Conservation (phyloP, 2,113 vertebrate genomes). For the Alectura lathami region DNA sequence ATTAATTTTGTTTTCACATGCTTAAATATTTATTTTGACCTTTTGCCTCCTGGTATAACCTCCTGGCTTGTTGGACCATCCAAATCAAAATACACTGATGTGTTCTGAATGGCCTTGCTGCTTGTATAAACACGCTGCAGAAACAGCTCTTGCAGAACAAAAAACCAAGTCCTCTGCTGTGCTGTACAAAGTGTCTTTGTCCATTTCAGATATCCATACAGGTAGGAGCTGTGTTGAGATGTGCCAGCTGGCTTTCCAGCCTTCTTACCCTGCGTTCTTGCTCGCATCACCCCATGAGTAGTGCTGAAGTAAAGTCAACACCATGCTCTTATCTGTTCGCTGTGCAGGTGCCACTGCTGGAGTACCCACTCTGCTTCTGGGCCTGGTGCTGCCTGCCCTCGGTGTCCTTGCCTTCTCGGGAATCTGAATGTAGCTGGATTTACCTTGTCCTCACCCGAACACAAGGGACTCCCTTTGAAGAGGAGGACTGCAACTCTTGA, state of each 20-base stretch:
- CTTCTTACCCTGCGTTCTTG: neutral
- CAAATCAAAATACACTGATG: slow-evolving; percentile 19
- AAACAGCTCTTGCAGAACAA: slow-evolving; percentile 23
- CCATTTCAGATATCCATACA: neutral
- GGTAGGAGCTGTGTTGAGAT: neutral
- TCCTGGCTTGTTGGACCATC: neutral
- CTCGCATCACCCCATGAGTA: neutral
- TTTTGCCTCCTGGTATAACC: slow-evolving; percentile 37
- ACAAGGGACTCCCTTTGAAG: slow-evolving; percentile 81
- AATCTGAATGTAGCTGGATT: slow-evolving; percentile 91
- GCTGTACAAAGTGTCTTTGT: neutral
- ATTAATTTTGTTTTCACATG: slow-evolving; percentile 47
- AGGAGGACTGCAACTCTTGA: slow-evolving; percentile 78
- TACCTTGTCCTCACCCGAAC: slow-evolving; percentile 72
- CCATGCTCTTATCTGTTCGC: neutral
- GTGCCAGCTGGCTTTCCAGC: neutral
- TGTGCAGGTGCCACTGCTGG: slow-evolving; percentile 73
- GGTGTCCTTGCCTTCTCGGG: slow-evolving; percentile 80
- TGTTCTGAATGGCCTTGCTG: slow-evolving; percentile 3
- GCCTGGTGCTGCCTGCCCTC: slow-evolving; percentile 80
- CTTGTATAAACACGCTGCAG: slow-evolving; percentile 29
- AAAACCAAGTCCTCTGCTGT: fast-evolving
- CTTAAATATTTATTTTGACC: slow-evolving; percentile 72
- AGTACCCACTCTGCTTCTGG: slow-evolving; percentile 68
- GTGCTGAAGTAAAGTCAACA: neutral